Percentiles rank a stretch among this genome's conserved stretches.
Evolutionary conservation across 30 jellyfish, hydroid and myxozoan species (phyloP).

Genomic region (Turritopsis dohrnii): DNA sequence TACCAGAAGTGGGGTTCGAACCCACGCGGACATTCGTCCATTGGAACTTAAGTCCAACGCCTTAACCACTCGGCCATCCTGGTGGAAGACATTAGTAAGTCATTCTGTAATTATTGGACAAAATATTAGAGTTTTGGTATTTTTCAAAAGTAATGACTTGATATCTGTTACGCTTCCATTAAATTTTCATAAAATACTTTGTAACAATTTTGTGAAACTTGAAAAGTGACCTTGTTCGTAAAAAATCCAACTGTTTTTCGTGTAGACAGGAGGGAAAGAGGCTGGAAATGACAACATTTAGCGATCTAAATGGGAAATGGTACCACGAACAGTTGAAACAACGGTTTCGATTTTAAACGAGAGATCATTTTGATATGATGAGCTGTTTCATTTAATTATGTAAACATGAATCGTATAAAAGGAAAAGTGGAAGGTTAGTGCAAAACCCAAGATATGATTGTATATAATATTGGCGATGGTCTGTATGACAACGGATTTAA

Average conservation of each 20-base stretch:
- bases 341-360: background rate
- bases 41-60: conserved; percentile 24
- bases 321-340: background rate
- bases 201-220: no score
- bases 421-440: conserved; percentile 29
- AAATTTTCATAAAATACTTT: no score
- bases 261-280: background rate
- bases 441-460: background rate
- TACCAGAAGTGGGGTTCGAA: conserved; percentile 25
- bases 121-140: background rate
- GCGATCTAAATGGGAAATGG: background rate
- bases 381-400: background rate
- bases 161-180: background rate
- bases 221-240: no score
- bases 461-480: no score
- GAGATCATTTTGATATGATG: background rate
- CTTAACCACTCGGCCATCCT: conserved; percentile 26
- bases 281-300: conserved; percentile 18
- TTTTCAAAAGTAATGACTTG: background rate
- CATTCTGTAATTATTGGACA: background rate
- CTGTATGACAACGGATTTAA: no score
- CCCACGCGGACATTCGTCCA: conserved; percentile 28
- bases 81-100: background rate
- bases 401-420: conserved; percentile 11
- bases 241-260: background rate